A percentile compares a stretch with the other conserved stretches of the same genome.
phyloP scores from a whole-genome alignment of 2,888 invertebrate genomes.

The Abrostola triplasia region DNA sequence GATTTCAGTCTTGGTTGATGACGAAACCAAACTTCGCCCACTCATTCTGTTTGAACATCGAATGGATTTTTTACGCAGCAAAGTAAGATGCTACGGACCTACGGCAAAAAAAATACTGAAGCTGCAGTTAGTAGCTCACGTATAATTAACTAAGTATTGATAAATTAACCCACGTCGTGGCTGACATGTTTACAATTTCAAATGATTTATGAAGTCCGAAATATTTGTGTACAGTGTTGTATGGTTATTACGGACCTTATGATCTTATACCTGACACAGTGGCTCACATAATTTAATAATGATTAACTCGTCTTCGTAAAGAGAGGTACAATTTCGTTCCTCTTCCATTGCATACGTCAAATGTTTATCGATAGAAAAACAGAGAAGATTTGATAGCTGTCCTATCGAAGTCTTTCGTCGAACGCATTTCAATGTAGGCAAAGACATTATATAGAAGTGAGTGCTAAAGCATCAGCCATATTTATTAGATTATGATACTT shows the following conservation, averaged over 20 bases:
- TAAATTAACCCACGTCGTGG: slow-evolving; percentile 26
- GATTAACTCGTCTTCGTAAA: not conserved
- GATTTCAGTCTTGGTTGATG: slow-evolving; percentile 44
- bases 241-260: slow-evolving; percentile 2
- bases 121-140: slow-evolving; percentile 4
- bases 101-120: slow-evolving; percentile 18
- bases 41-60: slow-evolving; percentile 31
- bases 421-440: too few species aligned
- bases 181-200: slow-evolving; percentile 28
- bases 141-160: slow-evolving; percentile 36
- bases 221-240: slow-evolving; percentile 1
- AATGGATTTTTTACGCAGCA: slow-evolving; percentile 17
- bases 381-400: too few species aligned
- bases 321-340: not conserved
- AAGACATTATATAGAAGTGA: too few species aligned
- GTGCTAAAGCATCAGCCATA: not conserved
- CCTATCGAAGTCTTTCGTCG: too few species aligned
- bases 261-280: slow-evolving; percentile 8
- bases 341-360: not conserved
- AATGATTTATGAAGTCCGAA: slow-evolving; percentile 35
- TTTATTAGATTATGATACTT: slow-evolving; percentile 41
- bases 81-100: slow-evolving; percentile 7
- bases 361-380: too few species aligned
- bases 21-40: slow-evolving; percentile 19
- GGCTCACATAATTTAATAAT: slow-evolving; percentile 24